These are phyloP conservation scores for Orthosia gothica DNA, from an alignment of 2,888 invertebrate genomes.

Conservation along the genomic window DNA sequence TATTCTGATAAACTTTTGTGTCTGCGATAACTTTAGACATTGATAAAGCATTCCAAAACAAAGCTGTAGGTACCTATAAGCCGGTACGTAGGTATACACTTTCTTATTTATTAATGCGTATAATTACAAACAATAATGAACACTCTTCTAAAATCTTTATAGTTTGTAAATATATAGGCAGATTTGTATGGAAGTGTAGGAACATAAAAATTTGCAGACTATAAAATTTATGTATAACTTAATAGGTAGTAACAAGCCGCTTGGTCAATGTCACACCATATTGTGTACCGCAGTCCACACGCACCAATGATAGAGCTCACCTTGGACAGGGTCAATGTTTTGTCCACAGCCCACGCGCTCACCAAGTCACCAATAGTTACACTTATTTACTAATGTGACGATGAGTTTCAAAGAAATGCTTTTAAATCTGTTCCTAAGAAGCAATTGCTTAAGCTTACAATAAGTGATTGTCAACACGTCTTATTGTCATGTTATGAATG, in stretches of 20 bases:
- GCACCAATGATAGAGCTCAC: slow-evolving; percentile 76
- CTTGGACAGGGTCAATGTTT: slow-evolving; percentile 85
- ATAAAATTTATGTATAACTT: slow-evolving; percentile 5
- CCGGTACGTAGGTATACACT: background rate
- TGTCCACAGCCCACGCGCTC: slow-evolving; percentile 74
- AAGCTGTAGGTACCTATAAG: background rate
- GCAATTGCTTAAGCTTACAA: slow-evolving; percentile 2
- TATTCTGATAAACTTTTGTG: background rate
- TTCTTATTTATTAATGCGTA: slow-evolving; percentile 14
- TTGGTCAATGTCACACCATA: slow-evolving; percentile 71
- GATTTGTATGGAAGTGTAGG: background rate
- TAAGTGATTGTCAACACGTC: slow-evolving; percentile 5
- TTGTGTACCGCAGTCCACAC: slow-evolving; percentile 59
- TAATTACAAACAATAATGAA: background rate
- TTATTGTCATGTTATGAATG: slow-evolving; percentile 2
- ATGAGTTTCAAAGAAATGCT: slow-evolving; percentile 35
- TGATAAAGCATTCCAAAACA: slow-evolving; percentile 20
- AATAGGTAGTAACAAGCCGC: slow-evolving; percentile 54
- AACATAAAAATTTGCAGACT: slow-evolving; percentile 4
- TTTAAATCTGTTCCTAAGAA: slow-evolving; percentile 23
- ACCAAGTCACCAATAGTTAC: slow-evolving; percentile 46
- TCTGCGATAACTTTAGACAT: slow-evolving; percentile 27
- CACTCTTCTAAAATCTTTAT: background rate
- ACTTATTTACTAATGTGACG: slow-evolving; percentile 35
- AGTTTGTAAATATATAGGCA: background rate